Evolutionary conservation across 2,888 invertebrate genomes (phyloP), one percentile per base, ranked within the genome.

Genomic region (Phengaris arion): DNA sequence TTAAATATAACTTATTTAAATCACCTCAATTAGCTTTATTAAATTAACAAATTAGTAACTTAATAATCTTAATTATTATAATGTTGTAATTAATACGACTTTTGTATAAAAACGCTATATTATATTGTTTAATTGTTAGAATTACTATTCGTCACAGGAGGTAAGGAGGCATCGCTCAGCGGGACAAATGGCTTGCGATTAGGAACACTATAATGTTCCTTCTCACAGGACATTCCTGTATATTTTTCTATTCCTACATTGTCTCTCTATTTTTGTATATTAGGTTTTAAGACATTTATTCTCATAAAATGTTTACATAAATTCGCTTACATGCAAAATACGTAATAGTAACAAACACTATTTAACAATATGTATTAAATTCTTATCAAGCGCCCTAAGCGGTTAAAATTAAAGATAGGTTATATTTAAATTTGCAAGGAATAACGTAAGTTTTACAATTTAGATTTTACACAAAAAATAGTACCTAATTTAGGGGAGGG

Each of bases 121-220:
- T n/a, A 46, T 35, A 2, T 35, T 69, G 70, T 70, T 70, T 70
- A 70, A 51, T 70, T 51, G 51, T 22, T 70, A 51, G 70, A 22
- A 70, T 51, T 70, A 15, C 51, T 70, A 70, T 70, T 70, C 70
- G 48, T 51, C 51, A 70, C 70, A 70, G 70, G 48, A 51, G 48
- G 70, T 70, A 70, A 70, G 48, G 51, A 48, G 70, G 15, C 70
- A 70, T 70, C 70, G 70, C 70, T 70, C 70, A 70, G 70, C 70
- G 12, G 70, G 70, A 70, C 70, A 48, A 70, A 70, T 70, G 70
- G 70, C 51, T 70, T 51, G 70, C 70, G 12, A n/a, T 10, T 70
- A 22, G 70, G 15, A 51, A 51, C 51, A 15, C 70, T 51, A 70
- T 52, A 51, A 12, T 70, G n/a, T 70, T 12, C 10, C 15, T 48